These are phyloP conservation scores for Mus minutoides DNA, from an alignment of 2,797 vertebrate species.

Conservation along the genomic window DNA sequence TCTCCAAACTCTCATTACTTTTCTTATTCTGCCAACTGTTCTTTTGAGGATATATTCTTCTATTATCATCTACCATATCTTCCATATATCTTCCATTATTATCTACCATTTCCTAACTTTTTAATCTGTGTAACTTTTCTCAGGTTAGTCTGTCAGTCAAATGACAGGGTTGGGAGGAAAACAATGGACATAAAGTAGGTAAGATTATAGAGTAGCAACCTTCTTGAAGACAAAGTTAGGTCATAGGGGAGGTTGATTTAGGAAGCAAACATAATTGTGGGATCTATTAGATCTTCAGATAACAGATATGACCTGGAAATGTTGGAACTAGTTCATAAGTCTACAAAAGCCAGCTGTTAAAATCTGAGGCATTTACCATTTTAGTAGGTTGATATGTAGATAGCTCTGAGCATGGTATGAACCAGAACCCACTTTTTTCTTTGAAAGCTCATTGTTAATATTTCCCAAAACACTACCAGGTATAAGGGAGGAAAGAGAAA, in stretches of 20 bases:
- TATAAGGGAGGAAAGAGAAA: background rate
- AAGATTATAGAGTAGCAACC: constrained; percentile 12
- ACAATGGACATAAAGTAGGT: background rate
- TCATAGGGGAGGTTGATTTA: background rate
- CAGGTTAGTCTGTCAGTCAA: constrained; percentile 46
- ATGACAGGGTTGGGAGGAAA: constrained; percentile 53
- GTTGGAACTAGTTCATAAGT: background rate
- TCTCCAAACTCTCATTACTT: constrained; percentile 60
- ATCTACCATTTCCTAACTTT: constrained; percentile 58
- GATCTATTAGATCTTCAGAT: background rate
- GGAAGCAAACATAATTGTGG: background rate
- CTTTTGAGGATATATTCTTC: constrained; percentile 39
- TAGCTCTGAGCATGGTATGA: background rate
- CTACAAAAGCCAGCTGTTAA: background rate
- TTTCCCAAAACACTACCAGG: background rate
- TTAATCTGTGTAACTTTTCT: constrained; percentile 54
- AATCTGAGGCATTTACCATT: constrained; percentile 22
- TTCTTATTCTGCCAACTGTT: constrained; percentile 59
- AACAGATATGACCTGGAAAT: constrained; percentile 2
- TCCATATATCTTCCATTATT: too few species aligned
- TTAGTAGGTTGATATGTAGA: background rate
- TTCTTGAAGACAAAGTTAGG: background rate
- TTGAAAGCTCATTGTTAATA: background rate
- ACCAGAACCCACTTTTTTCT: background rate
- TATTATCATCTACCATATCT: constrained; percentile 55